A percentile compares a stretch with the other conserved stretches of the same genome.
Conservation (phyloP, 2,113 vertebrate genomes). For the Montifringilla adamsi region DNA sequence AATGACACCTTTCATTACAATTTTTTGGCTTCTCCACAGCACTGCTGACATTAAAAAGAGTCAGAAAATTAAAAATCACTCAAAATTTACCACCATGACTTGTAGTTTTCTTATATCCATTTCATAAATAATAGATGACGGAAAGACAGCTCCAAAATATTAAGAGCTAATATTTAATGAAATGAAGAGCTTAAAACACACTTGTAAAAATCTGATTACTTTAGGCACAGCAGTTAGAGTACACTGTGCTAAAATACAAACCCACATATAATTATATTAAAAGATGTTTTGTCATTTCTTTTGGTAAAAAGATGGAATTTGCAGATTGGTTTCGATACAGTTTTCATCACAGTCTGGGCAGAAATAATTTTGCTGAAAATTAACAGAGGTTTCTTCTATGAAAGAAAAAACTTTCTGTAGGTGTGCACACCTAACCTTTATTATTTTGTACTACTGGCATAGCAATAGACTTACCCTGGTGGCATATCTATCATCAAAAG, state of each 20-base stretch:
- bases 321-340: background rate
- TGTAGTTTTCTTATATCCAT: background rate
- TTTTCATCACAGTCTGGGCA: background rate
- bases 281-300: background rate
- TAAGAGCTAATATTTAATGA: background rate
- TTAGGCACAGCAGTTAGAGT: background rate
- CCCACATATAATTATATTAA: background rate
- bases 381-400: background rate
- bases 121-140: background rate
- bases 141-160: background rate
- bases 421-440: background rate
- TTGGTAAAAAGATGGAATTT: background rate
- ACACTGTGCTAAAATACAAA: background rate
- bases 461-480: constrained; percentile 79
- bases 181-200: background rate
- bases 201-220: background rate
- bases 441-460: background rate
- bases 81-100: background rate
- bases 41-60: background rate
- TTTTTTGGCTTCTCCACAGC: background rate
- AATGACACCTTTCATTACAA: background rate
- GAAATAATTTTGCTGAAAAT: background rate
- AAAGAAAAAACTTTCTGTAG: background rate
- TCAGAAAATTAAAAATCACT: background rate
- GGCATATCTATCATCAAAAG: constrained; percentile 91